Conservation (phyloP, 2,113 vertebrate genomes). For the Anser brachyrhynchus region DNA sequence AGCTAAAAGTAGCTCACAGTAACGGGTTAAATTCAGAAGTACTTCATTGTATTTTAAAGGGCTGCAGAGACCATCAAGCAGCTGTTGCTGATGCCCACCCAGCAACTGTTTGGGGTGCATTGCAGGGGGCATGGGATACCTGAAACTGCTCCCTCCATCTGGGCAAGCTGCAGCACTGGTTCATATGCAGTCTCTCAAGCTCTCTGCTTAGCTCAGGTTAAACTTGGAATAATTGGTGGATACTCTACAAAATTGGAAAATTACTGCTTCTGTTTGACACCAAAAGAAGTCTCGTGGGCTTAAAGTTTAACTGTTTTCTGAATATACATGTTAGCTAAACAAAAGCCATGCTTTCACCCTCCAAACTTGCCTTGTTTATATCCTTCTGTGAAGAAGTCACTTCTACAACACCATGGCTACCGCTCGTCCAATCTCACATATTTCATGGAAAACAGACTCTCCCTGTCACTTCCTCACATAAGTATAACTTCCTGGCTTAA, state of each 20-base stretch:
- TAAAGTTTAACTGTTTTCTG: neutral
- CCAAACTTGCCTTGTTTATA: neutral
- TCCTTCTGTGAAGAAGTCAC: neutral
- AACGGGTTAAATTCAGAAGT: neutral
- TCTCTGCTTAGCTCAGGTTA: neutral
- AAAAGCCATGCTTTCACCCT: neutral
- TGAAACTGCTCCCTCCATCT: neutral
- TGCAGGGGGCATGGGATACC: rapidly evolving
- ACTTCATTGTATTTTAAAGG: neutral
- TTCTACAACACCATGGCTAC: neutral
- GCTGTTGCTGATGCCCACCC: neutral
- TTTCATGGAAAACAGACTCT: neutral
- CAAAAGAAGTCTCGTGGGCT: neutral
- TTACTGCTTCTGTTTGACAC: neutral
- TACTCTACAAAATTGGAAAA: neutral
- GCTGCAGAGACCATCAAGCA: neutral
- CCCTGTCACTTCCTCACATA: neutral
- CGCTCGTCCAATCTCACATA: neutral
- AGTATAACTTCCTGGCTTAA: neutral
- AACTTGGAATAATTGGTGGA: neutral
- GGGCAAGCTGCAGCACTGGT: rapidly evolving
- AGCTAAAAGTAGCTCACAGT: neutral
- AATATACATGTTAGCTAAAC: neutral
- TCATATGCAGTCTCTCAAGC: rapidly evolving
- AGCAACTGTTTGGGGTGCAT: neutral